Conservation (phyloP, 1,140 invertebrate genomes). For the Halesus radiatus region DNA sequence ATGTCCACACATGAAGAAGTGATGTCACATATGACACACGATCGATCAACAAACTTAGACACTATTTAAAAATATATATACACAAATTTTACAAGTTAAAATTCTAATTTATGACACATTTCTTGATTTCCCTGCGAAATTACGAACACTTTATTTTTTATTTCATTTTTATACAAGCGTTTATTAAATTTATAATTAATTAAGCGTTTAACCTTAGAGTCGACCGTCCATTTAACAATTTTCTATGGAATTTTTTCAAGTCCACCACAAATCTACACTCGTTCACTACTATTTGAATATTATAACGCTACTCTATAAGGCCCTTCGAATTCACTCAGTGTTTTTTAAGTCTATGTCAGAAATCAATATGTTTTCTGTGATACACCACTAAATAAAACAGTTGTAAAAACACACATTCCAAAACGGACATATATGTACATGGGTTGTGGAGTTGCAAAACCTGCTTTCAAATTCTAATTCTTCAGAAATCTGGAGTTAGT, state of each 20-base stretch:
- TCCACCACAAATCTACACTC: not conserved
- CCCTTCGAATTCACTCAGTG: constrained; percentile 42
- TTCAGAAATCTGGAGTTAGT: too few relatives aligned
- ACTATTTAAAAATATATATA: constrained; percentile 50
- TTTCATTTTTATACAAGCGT: constrained; percentile 25
- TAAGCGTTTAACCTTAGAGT: constrained; percentile 32
- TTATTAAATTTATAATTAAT: constrained; percentile 25
- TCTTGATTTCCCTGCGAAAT: constrained; percentile 9
- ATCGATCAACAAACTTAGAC: constrained; percentile 40
- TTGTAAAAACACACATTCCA: not conserved
- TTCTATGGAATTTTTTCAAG: constrained; percentile 26
- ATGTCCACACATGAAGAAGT: not conserved
- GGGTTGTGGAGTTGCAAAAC: too few relatives aligned
- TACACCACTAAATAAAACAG: not conserved
- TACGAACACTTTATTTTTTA: constrained; percentile 9
- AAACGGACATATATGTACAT: too few relatives aligned
- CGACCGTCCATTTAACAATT: constrained; percentile 9
- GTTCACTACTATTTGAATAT: constrained; percentile 6
- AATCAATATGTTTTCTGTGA: constrained; percentile 57
- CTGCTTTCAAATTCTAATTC: too few relatives aligned
- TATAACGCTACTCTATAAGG: constrained; percentile 46
- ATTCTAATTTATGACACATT: constrained; percentile 34
- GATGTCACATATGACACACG: not conserved
- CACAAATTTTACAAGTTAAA: constrained; percentile 38
- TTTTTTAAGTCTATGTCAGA: constrained; percentile 37